Evolutionary conservation across 1,140 invertebrate genomes (phyloP).

Genomic region (Marisa cornuarietis): DNA sequence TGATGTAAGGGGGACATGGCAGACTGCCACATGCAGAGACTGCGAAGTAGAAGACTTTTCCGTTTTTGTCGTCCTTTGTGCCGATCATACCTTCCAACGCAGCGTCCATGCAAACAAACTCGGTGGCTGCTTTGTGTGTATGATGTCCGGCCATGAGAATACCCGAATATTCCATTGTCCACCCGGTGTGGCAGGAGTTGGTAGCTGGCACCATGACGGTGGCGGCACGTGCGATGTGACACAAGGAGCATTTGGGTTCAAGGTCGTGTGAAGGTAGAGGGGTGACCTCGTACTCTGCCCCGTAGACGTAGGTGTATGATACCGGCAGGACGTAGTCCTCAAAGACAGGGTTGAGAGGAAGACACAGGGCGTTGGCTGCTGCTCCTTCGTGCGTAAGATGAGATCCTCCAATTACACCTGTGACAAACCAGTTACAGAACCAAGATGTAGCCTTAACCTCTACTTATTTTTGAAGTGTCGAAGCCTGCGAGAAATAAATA

Average conservation of each 20-base stretch:
- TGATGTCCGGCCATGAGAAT: slow-evolving; percentile 5
- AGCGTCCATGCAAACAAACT: slow-evolving; percentile 15
- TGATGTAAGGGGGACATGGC: slow-evolving; percentile 32
- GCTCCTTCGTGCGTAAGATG: background rate
- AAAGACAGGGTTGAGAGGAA: background rate
- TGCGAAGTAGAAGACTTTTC: slow-evolving; percentile 11
- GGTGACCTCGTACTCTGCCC: background rate
- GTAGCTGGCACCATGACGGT: slow-evolving; percentile 14
- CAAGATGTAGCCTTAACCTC: too few relatives aligned
- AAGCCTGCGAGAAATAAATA: too few relatives aligned
- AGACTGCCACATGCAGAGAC: slow-evolving; percentile 26
- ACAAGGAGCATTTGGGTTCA: slow-evolving; percentile 15
- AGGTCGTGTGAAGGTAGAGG: background rate
- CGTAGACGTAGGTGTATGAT: background rate
- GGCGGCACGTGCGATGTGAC: background rate
- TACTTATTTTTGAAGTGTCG: too few relatives aligned
- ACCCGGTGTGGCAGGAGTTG: slow-evolving; percentile 1
- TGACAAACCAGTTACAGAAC: too few relatives aligned
- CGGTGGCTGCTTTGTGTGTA: background rate
- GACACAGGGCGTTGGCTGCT: background rate
- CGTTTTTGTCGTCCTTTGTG: background rate
- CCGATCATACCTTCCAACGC: background rate
- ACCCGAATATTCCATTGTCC: slow-evolving; percentile 15
- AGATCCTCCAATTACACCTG: slow-evolving; percentile 4
- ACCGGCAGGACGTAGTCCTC: background rate